Evolutionary conservation across 2,888 invertebrate genomes (phyloP), one percentile per base, ranked within the genome.

Genomic region (Dryococelus australis): DNA sequence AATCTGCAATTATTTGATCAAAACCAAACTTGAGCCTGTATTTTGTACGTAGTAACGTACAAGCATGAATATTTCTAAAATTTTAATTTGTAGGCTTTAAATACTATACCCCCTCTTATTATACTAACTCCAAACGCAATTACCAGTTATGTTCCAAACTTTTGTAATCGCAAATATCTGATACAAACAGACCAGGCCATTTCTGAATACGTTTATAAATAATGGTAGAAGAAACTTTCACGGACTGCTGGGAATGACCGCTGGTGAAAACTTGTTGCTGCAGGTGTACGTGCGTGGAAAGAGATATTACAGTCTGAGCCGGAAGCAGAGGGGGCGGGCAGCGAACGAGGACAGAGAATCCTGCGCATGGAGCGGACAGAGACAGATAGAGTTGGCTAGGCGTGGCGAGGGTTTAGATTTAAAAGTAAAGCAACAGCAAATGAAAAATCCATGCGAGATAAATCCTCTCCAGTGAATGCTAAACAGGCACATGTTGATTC

Each of bases 371-470:
- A 65, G 24, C 8, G n/a, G 65, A 65, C 65, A 65, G 65, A 65
- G 65, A 65, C 65, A 65, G 65, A 65, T 65, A 65, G 65, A 65
- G 65, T 65, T n/a, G 65, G 65, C 65, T 65, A 65, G 65, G 65
- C 65, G 65, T 65, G 65, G 65, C n/a, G 65, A 65, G 65, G 65
- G 65, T n/a, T 65, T 24, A 65, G 65, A 65, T 65, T 65, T 65
- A 65, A 65, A 65, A 65, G 65, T 65, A 65, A 65, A 65, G 65
- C 65, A 65, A 65, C 65, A 65, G 65, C 65, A 65, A 65, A 65
- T 65, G 65, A 65, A 65, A 65, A 65, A 65, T 65, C 65, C 65
- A 65, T 65, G 65, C 65, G n/a, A 65, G 65, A 65, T 65, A 65
- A 65, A 65, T 65, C 65, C 65, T 65, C 12, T 24, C 65, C 0